phyloP scores from a whole-genome alignment of 1,140 invertebrate species.

The Psix sp. region DNA sequence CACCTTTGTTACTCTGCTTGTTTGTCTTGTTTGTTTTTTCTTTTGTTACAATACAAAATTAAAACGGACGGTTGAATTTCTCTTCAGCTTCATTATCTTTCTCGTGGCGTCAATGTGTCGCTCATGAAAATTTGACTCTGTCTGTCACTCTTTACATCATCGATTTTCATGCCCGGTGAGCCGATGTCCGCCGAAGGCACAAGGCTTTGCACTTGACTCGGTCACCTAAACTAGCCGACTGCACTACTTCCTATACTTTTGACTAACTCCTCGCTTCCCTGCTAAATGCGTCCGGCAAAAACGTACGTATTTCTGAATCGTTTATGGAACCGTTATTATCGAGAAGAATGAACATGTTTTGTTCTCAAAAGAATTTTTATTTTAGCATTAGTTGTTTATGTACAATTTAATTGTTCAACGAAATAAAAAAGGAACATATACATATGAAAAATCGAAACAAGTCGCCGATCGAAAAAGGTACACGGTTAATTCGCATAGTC shows the following conservation, averaged over 20 bases:
- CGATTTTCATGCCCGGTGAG: constrained; percentile 72
- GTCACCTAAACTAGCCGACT: constrained; percentile 76
- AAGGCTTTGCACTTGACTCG: constrained; percentile 78
- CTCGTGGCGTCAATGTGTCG: no score
- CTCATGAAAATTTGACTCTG: no score
- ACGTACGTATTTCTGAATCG: constrained; percentile 23
- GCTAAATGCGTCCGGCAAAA: constrained; percentile 37
- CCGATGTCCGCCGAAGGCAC: constrained; percentile 78
- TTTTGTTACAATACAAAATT: constrained; percentile 75
- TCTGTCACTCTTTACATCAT: constrained; percentile 34
- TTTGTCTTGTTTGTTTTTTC: constrained; percentile 64
- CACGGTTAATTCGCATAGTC: constrained; percentile 7
- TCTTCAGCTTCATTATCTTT: constrained; percentile 1
- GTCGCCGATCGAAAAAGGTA: constrained; percentile 19
- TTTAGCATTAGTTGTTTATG: constrained; percentile 37
- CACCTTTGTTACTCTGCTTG: constrained; percentile 57
- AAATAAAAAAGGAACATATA: constrained; percentile 14
- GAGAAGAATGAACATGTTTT: constrained; percentile 24
- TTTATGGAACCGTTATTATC: constrained; percentile 49
- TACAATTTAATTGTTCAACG: constrained; percentile 43
- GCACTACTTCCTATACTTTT: constrained; percentile 57
- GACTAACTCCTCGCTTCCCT: constrained; percentile 20
- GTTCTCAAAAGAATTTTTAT: constrained; percentile 35
- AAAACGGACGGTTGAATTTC: constrained; percentile 77
- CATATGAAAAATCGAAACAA: constrained; percentile 29